Evolutionary conservation across 2,797 vertebrate genomes (phyloP).

Genomic region (Enteromius viviparus): DNA sequence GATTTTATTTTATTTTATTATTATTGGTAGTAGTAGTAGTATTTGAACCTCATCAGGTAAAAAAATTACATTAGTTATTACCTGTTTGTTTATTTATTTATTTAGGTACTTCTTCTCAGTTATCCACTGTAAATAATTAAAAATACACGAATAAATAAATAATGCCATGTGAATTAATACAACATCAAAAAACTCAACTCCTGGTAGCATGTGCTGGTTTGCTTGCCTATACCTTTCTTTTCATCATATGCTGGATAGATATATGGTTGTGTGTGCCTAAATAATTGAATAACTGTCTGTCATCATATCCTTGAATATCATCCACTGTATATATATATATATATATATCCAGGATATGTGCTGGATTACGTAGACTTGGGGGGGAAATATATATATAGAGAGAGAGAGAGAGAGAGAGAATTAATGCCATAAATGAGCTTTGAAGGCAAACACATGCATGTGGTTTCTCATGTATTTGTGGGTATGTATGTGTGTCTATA

Average conservation of each 20-base stretch:
- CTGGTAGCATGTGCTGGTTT: background rate
- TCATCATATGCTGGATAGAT: background rate
- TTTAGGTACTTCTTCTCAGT: background rate
- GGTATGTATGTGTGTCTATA: slow-evolving; percentile 37
- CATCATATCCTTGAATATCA: slow-evolving; percentile 10
- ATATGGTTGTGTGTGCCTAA: background rate
- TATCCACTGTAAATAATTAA: background rate
- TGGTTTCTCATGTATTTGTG: background rate
- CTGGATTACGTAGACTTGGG: background rate
- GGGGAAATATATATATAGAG: background rate
- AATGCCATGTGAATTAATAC: background rate
- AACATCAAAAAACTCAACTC: background rate
- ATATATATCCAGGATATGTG: background rate
- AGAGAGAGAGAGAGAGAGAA: background rate
- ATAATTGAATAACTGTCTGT: slow-evolving; percentile 2
- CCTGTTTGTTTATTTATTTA: background rate
- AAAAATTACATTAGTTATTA: background rate
- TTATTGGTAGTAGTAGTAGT: too few species aligned
- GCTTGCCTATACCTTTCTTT: background rate
- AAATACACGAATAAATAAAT: background rate
- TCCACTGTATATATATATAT: background rate
- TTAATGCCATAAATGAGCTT: background rate
- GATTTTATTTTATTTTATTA: too few species aligned
- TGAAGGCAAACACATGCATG: background rate
- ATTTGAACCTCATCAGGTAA: background rate